Evolutionary conservation across 2,797 vertebrate genomes (phyloP), one percentile per base, ranked within the genome.

Genomic region (Adelosebastes latens): DNA sequence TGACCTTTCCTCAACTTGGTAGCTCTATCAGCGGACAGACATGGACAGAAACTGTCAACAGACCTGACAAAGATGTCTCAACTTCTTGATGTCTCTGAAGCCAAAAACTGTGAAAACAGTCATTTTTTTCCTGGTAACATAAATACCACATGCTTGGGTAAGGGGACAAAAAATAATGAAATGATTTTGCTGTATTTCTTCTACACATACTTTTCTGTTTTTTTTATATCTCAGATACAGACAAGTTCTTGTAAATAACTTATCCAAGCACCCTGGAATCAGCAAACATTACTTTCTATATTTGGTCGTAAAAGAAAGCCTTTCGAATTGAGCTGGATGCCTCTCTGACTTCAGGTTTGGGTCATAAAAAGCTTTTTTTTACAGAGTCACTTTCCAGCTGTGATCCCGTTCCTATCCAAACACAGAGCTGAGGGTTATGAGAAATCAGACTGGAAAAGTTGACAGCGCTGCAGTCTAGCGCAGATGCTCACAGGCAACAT

Each of bases 401-500:
- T 74, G 90, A 91, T 91, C 79, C 68, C 86, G 80, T 85, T 94
- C 77, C 84, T 85, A 89, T 92, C 34, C 74, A 94, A 95, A 93
- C 84, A 94, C 74, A 64, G 67, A 83, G 81, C 79, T 72, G 76
- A 84, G 81, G 75, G 58, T 82, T 85, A 82, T 16, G 25, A 82
- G 46, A 85, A 88, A 75, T 88, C 77, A 67, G 66, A 83, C 83
- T 87, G 91, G 89, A 90, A 92, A 88, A 84, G 83, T 77, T 82
- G 81, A 90, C 81, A 67, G 59, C 6, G 49, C 82, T 75, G 79
- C 73, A 72, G 79, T 77, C 82, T 78, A 84, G 82, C 77, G 58
- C 73, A 79, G 9, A 85, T 46, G 60, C 76, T 83, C 81, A 75
- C 8, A 39, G 81, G 74, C 79, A 85, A 69, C 46, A 49, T 82